These are phyloP conservation scores for Sabellastarte sp. DNA, from an alignment of 2,888 invertebrate species.

Conservation along the genomic window DNA sequence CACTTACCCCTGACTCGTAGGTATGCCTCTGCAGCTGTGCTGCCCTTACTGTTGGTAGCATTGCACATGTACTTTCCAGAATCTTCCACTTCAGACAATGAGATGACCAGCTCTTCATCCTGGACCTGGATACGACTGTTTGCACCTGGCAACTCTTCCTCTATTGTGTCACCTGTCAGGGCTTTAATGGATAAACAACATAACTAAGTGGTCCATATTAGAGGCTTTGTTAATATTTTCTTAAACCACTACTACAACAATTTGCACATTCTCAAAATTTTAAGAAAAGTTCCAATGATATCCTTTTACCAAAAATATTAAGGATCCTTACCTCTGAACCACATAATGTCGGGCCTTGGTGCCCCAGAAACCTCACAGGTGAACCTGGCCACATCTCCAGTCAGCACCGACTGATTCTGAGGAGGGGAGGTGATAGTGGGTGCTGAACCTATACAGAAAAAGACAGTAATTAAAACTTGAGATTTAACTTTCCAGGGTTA, in stretches of 20 bases:
- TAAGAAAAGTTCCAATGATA: too few species aligned
- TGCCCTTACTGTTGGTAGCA: slow-evolving; percentile 85
- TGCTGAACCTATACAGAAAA: slow-evolving; percentile 63
- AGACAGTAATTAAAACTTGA: not conserved
- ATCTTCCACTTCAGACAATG: slow-evolving; percentile 79
- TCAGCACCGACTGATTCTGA: slow-evolving; percentile 82
- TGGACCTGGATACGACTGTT: slow-evolving; percentile 79
- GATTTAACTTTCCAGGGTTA: not conserved
- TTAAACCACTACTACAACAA: too few species aligned
- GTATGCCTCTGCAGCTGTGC: slow-evolving; percentile 77
- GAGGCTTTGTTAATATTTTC: too few species aligned
- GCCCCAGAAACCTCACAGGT: slow-evolving; percentile 88
- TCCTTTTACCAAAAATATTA: too few species aligned
- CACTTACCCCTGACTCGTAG: slow-evolving; percentile 67
- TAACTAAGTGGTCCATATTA: too few species aligned
- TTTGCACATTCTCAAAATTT: too few species aligned
- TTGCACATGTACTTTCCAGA: slow-evolving; percentile 87
- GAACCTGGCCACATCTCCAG: slow-evolving; percentile 88
- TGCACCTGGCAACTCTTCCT: too few species aligned
- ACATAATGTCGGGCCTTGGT: slow-evolving; percentile 85
- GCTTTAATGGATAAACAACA: too few species aligned
- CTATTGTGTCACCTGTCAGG: too few species aligned
- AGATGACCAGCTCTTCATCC: slow-evolving; percentile 84
- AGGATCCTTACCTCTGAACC: slow-evolving; percentile 66
- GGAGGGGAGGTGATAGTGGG: slow-evolving; percentile 84